Base-by-base conservation (phyloP, 2,797 vertebrate species). In the Hydrolagus colliei region DNA sequence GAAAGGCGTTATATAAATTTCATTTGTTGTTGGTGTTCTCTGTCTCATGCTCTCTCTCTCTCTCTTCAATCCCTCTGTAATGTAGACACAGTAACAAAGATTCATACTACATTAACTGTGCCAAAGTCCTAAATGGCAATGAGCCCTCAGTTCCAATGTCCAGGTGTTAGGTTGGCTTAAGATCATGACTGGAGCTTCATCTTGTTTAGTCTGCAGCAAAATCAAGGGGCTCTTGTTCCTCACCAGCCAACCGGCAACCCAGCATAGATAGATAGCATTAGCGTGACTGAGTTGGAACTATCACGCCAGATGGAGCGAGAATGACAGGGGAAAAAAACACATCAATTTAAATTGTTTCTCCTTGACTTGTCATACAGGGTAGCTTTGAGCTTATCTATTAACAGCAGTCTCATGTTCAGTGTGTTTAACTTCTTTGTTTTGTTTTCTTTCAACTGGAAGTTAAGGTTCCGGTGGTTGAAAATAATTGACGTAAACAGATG, bases 341-440 rank as follows among this genome's bases (percentile, higher is more conserved):
- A 65, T 61, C 14, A 80, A 32, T 65, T 80, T 27, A 80, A n/a
- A 67, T 80, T 80, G 78, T 65, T 67, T 65, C n/a, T 32, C 62
- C 63, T 65, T 52, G 41, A 52, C 22, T 67, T 65, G 12, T 32
- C 65, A 13, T 12, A 63, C n/a, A 61, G 78, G 68, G 10, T 32
- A 27, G 77, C 41, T 52, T 52, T 52, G 41, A 52, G 77, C n/a
- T 68, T 68, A 18, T 27, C 6, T 82, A 20, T 65, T 27, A 18
- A 65, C 14, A 68, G 65, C 65, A 35, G 18, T 82, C 41, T 41
- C 32, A 20, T 13, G 32, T 67, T 27, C 65, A n/a, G 11, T 9
- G 27, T 82, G 14, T 32, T 67, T 65, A 52, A 52, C 41, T 63
- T 63, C 13, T 16, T 79, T 63, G 20, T 52, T 52, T 52, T 52